Percentiles rank a stretch among this genome's conserved stretches.
These are phyloP conservation scores for Numenius arquata DNA, from an alignment of 2,113 vertebrate species.

Conservation along the genomic window DNA sequence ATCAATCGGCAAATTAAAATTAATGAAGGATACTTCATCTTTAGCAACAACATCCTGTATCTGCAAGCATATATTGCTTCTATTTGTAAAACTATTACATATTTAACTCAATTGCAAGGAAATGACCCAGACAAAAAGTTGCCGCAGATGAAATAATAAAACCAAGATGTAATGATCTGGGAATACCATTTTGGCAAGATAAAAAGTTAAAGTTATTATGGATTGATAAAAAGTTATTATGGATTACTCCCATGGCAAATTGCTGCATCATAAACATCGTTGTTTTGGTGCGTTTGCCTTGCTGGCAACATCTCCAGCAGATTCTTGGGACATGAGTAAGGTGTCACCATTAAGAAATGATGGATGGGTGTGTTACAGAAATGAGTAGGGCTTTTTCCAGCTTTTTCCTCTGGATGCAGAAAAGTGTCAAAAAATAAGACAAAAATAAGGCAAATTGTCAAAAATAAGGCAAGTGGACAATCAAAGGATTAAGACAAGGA, in stretches of 20 bases:
- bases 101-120: slow-evolving; percentile 62
- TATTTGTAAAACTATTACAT: slow-evolving; percentile 60
- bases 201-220: no score
- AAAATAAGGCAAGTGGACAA: background rate
- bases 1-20: slow-evolving; percentile 52
- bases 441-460: background rate
- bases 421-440: background rate
- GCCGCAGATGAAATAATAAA: background rate
- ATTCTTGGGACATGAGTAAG: background rate
- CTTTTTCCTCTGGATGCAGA: background rate
- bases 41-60: slow-evolving; percentile 45
- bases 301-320: background rate
- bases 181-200: background rate
- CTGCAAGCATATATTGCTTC: slow-evolving; percentile 31
- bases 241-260: background rate
- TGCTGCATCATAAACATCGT: background rate
- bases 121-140: slow-evolving; percentile 44
- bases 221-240: background rate
- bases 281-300: background rate
- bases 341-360: background rate
- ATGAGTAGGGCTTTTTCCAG: background rate
- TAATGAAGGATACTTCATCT: slow-evolving; percentile 50
- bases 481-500: background rate
- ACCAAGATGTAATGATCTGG: background rate
- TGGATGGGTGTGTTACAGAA: background rate